A percentile compares a stretch with the other conserved stretches of the same genome.
Conservation (phyloP, 2,797 vertebrate genomes). For the Thripadectes ignobilis region DNA sequence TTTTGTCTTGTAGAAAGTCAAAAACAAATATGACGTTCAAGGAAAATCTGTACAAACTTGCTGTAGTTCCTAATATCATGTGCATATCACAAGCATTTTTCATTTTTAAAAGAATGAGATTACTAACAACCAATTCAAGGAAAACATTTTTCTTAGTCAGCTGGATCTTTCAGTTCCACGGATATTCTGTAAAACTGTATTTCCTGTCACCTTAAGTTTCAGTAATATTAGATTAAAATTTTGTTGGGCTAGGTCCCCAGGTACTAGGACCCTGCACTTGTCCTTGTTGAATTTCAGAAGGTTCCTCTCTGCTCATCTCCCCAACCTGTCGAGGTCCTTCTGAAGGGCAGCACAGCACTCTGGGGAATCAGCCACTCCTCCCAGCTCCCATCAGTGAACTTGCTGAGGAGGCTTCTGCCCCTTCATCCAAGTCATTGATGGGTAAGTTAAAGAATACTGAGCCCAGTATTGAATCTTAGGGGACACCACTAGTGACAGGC, state of each 20-base stretch:
- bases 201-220: background rate
- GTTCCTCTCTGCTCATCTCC: too few relatives aligned
- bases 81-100: conserved; percentile 42
- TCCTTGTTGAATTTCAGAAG: too few relatives aligned
- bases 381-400: too few relatives aligned
- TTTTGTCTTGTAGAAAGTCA: background rate
- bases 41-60: conserved; percentile 4
- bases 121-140: background rate
- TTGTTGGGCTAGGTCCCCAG: background rate
- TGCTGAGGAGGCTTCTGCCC: too few relatives aligned
- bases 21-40: background rate
- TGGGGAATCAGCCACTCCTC: too few relatives aligned
- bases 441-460: too few relatives aligned
- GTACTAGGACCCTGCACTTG: too few relatives aligned
- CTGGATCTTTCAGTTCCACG: background rate
- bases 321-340: too few relatives aligned
- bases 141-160: conserved; percentile 16
- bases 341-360: too few relatives aligned
- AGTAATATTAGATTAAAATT: background rate
- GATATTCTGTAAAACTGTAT: background rate
- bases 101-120: conserved; percentile 46
- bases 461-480: too few relatives aligned
- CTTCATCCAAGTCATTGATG: too few relatives aligned
- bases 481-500: too few relatives aligned
- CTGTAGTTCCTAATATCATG: background rate